Conservation (phyloP, 2,113 vertebrate species). For the Boulengeromyrus knoepffleri region DNA sequence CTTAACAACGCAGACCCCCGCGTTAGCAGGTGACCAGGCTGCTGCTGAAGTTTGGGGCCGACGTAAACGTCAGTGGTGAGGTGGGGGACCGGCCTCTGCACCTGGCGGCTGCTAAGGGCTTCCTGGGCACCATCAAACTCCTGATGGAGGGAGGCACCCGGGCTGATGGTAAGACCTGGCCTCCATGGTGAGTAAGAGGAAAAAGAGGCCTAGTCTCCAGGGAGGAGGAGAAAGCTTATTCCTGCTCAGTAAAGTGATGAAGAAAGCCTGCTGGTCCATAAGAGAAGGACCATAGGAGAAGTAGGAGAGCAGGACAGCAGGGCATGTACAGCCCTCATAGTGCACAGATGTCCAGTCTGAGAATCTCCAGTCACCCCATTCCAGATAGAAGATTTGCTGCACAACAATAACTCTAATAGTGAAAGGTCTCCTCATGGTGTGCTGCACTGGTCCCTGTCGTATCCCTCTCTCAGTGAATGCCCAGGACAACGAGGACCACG, state of each 20-base stretch:
- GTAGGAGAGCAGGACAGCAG: neutral
- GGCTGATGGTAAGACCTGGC: conserved; percentile 67
- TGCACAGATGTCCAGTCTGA: neutral
- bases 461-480: conserved; percentile 70
- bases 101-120: conserved; percentile 84
- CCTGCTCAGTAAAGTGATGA: neutral
- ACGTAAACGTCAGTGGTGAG: conserved; percentile 81
- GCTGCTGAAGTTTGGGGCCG: conserved; percentile 81
- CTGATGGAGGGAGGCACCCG: conserved; percentile 77
- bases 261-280: neutral
- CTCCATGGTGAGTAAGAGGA: neutral
- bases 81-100: conserved; percentile 89
- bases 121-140: conserved; percentile 71
- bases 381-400: neutral
- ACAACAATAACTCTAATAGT: neutral
- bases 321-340: neutral
- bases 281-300: neutral
- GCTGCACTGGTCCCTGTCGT: neutral
- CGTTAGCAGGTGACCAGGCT: conserved; percentile 69
- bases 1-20: neutral
- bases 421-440: neutral
- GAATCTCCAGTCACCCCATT: neutral
- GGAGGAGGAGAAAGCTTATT: neutral
- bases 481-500: conserved; percentile 86
- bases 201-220: neutral